Base-by-base conservation (phyloP, 2,797 vertebrate genomes). In the Mallotus villosus region DNA sequence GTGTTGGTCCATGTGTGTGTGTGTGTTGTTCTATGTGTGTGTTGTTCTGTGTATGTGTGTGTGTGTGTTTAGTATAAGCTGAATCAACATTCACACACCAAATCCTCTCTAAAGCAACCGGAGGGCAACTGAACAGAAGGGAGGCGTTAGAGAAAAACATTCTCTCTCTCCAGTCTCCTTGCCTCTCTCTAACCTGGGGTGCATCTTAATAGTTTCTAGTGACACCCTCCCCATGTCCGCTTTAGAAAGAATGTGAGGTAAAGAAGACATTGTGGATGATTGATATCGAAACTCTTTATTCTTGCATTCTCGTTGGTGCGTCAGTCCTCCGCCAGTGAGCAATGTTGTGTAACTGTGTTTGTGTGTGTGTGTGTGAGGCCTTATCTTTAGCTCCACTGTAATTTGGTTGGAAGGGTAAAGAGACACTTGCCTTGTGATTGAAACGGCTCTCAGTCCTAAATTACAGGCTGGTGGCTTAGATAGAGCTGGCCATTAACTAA, bases 371-470 rank as follows among this genome's bases (percentile, higher is more conserved):
- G 58, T 60, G 58, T 25, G 67, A 63, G 78, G 66, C 59, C 24
- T 67, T 70, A 67, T 64, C 74, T 65, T 75, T 27, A 67, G 29
- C 32, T 55, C 22, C 76, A 49, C 73, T 74, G 22, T 80, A 81
- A 84, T 83, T 83, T 78, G 74, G 53, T 27, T 46, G 37, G n/a
- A 25, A 73, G 80, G 70, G 46, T 53, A 58, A 70, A 67, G 63
- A 9, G 60, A 37, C 53, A 51, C 76, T 74, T 75, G 67, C 61
- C 74, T 80, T 74, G 22, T 80, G 74, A 75, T 74, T 82, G 65
- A 73, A 80, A 74, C 51, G 37, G 53, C 53, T 79, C 70, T 71
- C 0, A 8, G 34, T 67, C 74, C 74, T 72, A 64, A 77, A 37
- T 82, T 81, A 78, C 57, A 71, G 72, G 32, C 73, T 46, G 64